These are phyloP conservation scores for Cherax quadricarinatus DNA, from an alignment of 1,140 invertebrate genomes.

Conservation along the genomic window DNA sequence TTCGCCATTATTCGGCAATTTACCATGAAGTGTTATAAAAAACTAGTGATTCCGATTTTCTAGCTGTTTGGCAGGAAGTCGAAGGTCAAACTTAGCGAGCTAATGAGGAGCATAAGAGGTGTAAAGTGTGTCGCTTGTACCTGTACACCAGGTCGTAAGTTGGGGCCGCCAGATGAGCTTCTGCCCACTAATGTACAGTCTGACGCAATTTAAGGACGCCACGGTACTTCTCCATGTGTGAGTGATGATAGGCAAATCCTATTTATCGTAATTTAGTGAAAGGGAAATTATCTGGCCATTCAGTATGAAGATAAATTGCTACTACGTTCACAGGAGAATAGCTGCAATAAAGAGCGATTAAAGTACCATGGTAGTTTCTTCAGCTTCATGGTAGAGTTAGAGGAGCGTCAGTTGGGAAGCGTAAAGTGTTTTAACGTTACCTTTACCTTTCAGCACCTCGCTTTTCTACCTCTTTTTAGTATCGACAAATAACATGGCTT, in stretches of 20 bases:
- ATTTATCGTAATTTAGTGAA: neutral
- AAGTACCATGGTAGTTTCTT: neutral
- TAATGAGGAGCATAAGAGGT: no score
- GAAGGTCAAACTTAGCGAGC: neutral
- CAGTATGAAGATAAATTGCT: neutral
- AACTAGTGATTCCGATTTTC: neutral
- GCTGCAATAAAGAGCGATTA: neutral
- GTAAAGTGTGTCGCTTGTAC: neutral
- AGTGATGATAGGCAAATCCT: neutral
- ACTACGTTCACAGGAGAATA: neutral
- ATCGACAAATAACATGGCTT: no score
- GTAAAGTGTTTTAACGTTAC: neutral
- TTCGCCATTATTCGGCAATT: neutral
- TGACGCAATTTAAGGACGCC: neutral
- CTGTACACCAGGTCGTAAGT: neutral
- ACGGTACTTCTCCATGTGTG: neutral
- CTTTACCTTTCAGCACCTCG: no score
- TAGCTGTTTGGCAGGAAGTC: neutral
- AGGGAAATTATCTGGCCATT: neutral
- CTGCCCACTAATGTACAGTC: neutral
- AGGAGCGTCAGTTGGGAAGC: neutral
- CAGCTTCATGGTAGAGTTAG: neutral
- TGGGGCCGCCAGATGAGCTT: neutral
- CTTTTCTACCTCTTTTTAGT: no score
- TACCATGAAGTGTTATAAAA: neutral